These are phyloP conservation scores for Trichomalopsis sarcophagae DNA, from an alignment of 1,140 invertebrate species.

Conservation along the genomic window DNA sequence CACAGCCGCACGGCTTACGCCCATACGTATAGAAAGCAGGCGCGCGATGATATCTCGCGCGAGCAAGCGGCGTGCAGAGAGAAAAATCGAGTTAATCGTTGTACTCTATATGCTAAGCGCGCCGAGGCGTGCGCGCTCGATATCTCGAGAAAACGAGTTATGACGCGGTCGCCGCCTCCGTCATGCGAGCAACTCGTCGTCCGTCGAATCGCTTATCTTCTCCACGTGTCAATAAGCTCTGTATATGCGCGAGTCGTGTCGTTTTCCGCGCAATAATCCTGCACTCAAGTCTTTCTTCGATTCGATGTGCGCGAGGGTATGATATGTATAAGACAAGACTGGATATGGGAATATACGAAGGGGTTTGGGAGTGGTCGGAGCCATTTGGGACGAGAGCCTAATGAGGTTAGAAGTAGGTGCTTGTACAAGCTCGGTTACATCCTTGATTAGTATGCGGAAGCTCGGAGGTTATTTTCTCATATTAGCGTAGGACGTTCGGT, in stretches of 20 bases:
- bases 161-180: conserved; percentile 71
- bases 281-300: background rate
- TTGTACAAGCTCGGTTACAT: background rate
- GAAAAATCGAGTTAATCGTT: conserved; percentile 70
- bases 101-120: conserved; percentile 74
- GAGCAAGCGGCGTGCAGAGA: conserved; percentile 1
- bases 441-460: background rate
- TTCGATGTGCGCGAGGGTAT: background rate
- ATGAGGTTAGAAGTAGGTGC: background rate
- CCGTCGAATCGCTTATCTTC: conserved; percentile 69
- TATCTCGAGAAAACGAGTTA: conserved; percentile 60
- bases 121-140: conserved; percentile 60
- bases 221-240: conserved; percentile 42
- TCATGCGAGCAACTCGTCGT: conserved; percentile 65
- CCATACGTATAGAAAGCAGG: too few species aligned
- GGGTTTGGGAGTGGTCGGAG: background rate
- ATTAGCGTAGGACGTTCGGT: background rate
- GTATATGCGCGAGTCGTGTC: too few species aligned
- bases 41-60: conserved; percentile 43
- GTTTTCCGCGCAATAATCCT: background rate
- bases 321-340: background rate
- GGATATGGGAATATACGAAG: background rate
- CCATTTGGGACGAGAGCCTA: background rate
- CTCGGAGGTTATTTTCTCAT: background rate
- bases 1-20: background rate